These are phyloP conservation scores for Drosophila sulfurigaster DNA, from an alignment of 1,140 invertebrate genomes.

Conservation along the genomic window DNA sequence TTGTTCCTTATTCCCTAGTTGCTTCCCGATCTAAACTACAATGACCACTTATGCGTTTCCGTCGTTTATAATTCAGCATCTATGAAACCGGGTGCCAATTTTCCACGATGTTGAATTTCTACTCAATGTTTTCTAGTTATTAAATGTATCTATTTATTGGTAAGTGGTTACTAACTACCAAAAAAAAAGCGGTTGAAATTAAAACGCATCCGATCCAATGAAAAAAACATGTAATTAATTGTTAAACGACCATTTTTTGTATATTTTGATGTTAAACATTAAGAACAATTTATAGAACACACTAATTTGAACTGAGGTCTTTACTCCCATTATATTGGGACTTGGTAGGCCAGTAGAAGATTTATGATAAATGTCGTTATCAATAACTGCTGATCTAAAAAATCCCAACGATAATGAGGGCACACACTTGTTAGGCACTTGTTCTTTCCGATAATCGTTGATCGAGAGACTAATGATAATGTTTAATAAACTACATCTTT, in stretches of 20 bases:
- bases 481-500: constrained; percentile 17
- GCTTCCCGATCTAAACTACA: constrained; percentile 86
- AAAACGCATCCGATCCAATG: no score
- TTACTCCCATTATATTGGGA: constrained; percentile 84
- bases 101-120: constrained; percentile 27
- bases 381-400: constrained; percentile 85
- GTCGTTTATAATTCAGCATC: constrained; percentile 87
- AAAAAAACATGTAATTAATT: background rate
- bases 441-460: background rate
- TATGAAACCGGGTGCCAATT: constrained; percentile 35
- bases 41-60: constrained; percentile 87
- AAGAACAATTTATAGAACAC: background rate
- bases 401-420: constrained; percentile 84
- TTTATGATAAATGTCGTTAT: constrained; percentile 48
- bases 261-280: background rate
- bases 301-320: constrained; percentile 49
- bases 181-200: no score
- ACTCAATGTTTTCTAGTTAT: background rate
- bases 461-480: constrained; percentile 34
- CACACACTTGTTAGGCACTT: constrained; percentile 42
- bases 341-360: constrained; percentile 84
- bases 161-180: no score
- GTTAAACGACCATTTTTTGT: background rate
- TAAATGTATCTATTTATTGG: no score
- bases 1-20: constrained; percentile 77